Conservation (phyloP, 1,140 invertebrate species). For the Drosophila orena region DNA sequence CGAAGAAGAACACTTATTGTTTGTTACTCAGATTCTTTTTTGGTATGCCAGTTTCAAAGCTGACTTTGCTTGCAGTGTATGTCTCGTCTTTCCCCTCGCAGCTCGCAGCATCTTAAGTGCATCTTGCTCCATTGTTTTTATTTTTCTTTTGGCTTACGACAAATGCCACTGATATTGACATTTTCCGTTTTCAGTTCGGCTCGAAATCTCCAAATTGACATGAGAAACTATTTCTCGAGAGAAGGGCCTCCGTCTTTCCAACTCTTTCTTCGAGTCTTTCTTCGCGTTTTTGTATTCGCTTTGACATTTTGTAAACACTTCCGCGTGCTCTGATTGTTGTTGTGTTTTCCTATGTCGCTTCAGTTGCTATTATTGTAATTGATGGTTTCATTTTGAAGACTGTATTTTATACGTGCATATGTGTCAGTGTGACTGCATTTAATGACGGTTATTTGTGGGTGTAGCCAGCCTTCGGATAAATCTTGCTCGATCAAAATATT, state of each 20-base stretch:
- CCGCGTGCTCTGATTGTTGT: constrained; percentile 64
- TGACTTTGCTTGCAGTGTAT: constrained; percentile 13
- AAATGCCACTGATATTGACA: constrained; percentile 81
- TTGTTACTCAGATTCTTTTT: too few species aligned
- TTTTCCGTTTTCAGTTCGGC: constrained; percentile 72
- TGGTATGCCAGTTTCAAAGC: too few species aligned
- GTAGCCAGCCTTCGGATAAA: constrained; percentile 10
- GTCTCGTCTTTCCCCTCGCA: not conserved
- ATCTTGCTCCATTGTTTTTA: constrained; percentile 61
- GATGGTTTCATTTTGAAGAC: constrained; percentile 68
- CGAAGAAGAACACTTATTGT: too few species aligned
- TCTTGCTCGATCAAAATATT: constrained; percentile 40
- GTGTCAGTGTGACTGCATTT: constrained; percentile 53
- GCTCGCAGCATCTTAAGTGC: constrained; percentile 50
- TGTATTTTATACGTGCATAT: constrained; percentile 35
- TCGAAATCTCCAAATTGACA: constrained; percentile 72
- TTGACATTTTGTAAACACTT: constrained; percentile 80
- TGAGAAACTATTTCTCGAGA: constrained; percentile 66
- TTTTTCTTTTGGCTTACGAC: constrained; percentile 40
- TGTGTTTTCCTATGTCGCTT: constrained; percentile 30
- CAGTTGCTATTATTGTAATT: constrained; percentile 63
- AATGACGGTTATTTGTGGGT: constrained; percentile 74
- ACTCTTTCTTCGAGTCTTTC: constrained; percentile 18
- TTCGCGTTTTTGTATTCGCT: constrained; percentile 23
- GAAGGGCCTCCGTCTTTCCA: constrained; percentile 35